These are phyloP conservation scores for Drosophila percnosoma DNA, from an alignment of 2,888 invertebrate genomes.

Conservation along the genomic window DNA sequence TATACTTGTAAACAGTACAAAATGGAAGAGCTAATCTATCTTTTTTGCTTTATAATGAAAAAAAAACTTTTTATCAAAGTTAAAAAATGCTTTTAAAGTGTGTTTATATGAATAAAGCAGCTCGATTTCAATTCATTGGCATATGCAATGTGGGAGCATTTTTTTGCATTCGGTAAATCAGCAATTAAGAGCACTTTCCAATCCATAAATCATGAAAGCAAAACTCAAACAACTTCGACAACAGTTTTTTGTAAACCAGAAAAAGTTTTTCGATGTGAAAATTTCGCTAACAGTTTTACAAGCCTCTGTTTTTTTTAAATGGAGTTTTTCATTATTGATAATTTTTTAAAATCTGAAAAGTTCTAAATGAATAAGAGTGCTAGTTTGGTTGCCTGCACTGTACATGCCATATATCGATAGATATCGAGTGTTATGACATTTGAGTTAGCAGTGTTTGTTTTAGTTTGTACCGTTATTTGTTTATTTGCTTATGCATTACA, in stretches of 20 bases:
- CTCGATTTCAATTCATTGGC: not conserved
- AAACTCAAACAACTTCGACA: not conserved
- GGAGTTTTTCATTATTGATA: not conserved
- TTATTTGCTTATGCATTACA: slow-evolving; percentile 71
- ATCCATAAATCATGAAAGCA: not conserved
- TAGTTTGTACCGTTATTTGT: slow-evolving; percentile 53
- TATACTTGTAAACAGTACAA: not conserved
- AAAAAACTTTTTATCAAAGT: not conserved
- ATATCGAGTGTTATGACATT: slow-evolving; percentile 56
- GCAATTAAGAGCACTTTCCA: not conserved
- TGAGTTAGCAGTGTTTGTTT: slow-evolving; percentile 58
- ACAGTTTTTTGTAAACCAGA: not conserved
- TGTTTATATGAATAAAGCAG: not conserved
- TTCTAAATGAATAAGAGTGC: not conserved
- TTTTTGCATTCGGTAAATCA: not conserved
- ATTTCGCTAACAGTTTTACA: not conserved
- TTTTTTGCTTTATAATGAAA: not conserved
- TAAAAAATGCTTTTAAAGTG: not conserved
- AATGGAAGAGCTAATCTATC: not conserved
- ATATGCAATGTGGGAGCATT: not conserved
- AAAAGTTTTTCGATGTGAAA: not conserved
- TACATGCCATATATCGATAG: slow-evolving; percentile 43
- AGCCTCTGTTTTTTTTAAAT: not conserved
- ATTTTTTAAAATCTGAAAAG: not conserved
- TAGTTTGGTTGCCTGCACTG: not conserved